These are phyloP conservation scores for Drosophila oshimai DNA, from an alignment of 1,140 invertebrate genomes.

Conservation along the genomic window DNA sequence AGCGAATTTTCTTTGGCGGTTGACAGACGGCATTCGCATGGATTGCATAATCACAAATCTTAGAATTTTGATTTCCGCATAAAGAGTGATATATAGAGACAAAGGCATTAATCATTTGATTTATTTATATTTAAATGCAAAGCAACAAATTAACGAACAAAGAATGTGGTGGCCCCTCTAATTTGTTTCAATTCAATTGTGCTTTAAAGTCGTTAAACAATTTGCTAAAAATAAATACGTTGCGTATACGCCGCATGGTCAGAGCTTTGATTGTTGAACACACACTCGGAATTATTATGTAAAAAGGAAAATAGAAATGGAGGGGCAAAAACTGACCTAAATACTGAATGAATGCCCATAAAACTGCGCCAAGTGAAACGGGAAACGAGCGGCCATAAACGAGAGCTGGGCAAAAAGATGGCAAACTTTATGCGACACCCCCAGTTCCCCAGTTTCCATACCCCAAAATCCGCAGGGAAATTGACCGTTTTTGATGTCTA, in stretches of 20 bases:
- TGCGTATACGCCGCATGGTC: conserved; percentile 63
- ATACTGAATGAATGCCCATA: conserved; percentile 77
- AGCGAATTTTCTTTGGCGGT: conserved; percentile 46
- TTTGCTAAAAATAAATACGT: conserved; percentile 74
- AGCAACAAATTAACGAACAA: conserved; percentile 15
- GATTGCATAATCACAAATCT: conserved; percentile 51
- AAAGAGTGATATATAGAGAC: conserved; percentile 4
- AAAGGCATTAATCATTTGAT: conserved; percentile 41
- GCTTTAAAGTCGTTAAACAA: conserved; percentile 70
- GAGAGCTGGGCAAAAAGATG: conserved; percentile 34
- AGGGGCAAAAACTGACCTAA: conserved; percentile 66
- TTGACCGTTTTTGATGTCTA: conserved; percentile 50
- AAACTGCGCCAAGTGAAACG: conserved; percentile 48
- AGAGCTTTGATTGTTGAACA: conserved; percentile 22
- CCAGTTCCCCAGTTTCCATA: neutral
- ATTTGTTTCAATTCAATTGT: conserved; percentile 31
- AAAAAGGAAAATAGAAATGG: conserved; percentile 40
- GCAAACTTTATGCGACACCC: conserved; percentile 21
- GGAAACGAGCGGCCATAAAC: conserved; percentile 38
- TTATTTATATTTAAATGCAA: conserved; percentile 34
- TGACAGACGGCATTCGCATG: conserved; percentile 57
- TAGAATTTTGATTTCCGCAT: conserved; percentile 37
- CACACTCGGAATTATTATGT: conserved; percentile 50
- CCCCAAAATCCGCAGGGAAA: conserved; percentile 14
- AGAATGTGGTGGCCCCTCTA: neutral